phyloP scores from a whole-genome alignment of 2,113 vertebrate species.

The Aplodontia rufa region DNA sequence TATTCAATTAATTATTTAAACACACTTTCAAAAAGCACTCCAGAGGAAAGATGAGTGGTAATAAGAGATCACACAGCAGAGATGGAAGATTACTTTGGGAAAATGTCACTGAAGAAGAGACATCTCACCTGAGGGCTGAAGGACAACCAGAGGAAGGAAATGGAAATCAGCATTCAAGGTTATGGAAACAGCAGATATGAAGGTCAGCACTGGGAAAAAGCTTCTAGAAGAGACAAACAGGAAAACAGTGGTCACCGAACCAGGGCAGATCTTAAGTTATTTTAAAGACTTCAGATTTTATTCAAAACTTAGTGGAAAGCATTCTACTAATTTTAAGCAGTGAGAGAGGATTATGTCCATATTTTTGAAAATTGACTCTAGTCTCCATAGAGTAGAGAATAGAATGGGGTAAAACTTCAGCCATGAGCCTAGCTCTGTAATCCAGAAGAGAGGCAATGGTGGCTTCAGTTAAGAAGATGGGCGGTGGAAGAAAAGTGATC shows the following conservation, averaged over 20 bases:
- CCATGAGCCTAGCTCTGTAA: not conserved
- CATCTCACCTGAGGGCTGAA: not conserved
- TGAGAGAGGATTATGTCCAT: not conserved
- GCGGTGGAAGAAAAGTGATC: not conserved
- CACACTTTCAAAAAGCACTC: not conserved
- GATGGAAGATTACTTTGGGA: not conserved
- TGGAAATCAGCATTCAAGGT: not conserved
- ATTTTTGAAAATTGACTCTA: not conserved
- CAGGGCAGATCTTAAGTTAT: not conserved
- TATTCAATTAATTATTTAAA: conserved; percentile 50
- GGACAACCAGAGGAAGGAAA: not conserved
- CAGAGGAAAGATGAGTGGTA: not conserved
- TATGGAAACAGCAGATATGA: not conserved
- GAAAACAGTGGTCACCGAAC: not conserved
- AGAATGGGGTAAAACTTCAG: not conserved
- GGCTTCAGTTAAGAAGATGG: not conserved
- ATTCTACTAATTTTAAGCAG: not conserved
- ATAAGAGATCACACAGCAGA: not conserved
- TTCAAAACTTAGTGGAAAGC: not conserved
- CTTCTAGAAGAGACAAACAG: not conserved
- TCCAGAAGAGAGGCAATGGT: not conserved
- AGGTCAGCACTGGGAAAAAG: not conserved
- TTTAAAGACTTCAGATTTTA: not conserved
- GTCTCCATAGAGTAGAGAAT: not conserved
- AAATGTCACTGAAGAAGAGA: not conserved